Conservation (phyloP, 2,113 vertebrate genomes). For the Pituophis catenifer region DNA sequence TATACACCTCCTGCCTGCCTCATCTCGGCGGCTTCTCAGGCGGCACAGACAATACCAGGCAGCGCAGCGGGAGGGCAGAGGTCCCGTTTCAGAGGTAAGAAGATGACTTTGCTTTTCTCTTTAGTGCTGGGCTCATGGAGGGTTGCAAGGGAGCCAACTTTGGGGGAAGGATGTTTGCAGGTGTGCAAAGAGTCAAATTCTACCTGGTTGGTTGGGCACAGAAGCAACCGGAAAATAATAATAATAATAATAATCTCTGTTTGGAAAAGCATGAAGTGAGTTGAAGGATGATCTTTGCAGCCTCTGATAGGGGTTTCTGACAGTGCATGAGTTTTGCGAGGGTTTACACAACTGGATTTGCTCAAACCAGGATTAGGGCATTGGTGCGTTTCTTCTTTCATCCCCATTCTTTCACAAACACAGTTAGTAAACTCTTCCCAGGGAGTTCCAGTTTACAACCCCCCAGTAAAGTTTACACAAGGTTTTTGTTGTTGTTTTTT, state of each 20-base stretch:
- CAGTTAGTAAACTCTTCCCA: background rate
- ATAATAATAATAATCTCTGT: background rate
- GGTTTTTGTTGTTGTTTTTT: background rate
- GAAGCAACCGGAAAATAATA: no score
- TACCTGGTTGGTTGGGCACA: background rate
- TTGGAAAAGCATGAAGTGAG: background rate
- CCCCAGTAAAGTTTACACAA: background rate
- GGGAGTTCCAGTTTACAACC: background rate
- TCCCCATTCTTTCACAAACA: background rate
- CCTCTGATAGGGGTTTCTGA: accelerated
- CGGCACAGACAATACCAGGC: constrained; percentile 59
- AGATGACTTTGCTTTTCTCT: background rate
- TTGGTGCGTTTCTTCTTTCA: background rate
- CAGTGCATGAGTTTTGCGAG: background rate
- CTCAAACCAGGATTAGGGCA: background rate
- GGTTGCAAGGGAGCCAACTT: background rate
- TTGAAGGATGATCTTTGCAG: background rate
- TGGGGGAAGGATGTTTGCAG: accelerated
- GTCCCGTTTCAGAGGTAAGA: constrained; percentile 52
- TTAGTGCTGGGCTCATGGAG: background rate
- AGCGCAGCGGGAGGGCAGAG: constrained; percentile 41
- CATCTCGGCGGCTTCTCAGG: constrained; percentile 62
- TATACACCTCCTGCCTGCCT: constrained; percentile 68
- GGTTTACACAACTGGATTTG: accelerated
- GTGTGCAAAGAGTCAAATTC: background rate